phyloP scores from a whole-genome alignment of 2,888 invertebrate genomes.

The Drosophila cracens region DNA sequence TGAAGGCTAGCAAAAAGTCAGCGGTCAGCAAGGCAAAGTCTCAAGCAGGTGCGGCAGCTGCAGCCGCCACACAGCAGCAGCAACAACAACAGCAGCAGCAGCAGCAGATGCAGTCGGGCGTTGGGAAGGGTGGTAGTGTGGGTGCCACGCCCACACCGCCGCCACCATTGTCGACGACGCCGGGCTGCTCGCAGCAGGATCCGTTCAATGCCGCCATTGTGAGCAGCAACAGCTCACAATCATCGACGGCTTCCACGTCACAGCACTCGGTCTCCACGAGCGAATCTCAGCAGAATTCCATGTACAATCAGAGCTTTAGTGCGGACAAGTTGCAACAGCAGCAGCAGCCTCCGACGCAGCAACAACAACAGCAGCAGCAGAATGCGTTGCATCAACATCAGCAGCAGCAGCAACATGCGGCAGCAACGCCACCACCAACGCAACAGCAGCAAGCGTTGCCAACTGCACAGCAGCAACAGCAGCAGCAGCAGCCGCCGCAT shows the following conservation, averaged over 20 bases:
- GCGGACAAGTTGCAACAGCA: slow-evolving; percentile 82
- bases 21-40: slow-evolving; percentile 83
- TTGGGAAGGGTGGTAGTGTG: slow-evolving; percentile 66
- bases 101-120: slow-evolving; percentile 48
- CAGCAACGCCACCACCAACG: slow-evolving; percentile 64
- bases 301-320: slow-evolving; percentile 84
- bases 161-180: slow-evolving; percentile 83
- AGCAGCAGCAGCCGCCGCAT: slow-evolving; percentile 63
- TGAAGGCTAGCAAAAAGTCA: slow-evolving; percentile 83
- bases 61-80: slow-evolving; percentile 45
- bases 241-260: slow-evolving; percentile 83
- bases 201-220: slow-evolving; percentile 83
- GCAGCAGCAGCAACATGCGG: slow-evolving; percentile 54
- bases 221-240: slow-evolving; percentile 84
- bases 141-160: slow-evolving; percentile 82
- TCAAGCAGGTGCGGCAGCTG: slow-evolving; percentile 53
- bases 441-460: slow-evolving; percentile 52
- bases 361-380: slow-evolving; percentile 70
- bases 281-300: slow-evolving; percentile 84
- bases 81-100: slow-evolving; percentile 58
- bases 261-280: slow-evolving; percentile 83
- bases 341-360: slow-evolving; percentile 65
- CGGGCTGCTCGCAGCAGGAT: slow-evolving; percentile 83
- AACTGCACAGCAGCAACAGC: slow-evolving; percentile 54
- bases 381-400: slow-evolving; percentile 70